Conservation (phyloP, 2,797 vertebrate genomes). For the Halcyon badia region DNA sequence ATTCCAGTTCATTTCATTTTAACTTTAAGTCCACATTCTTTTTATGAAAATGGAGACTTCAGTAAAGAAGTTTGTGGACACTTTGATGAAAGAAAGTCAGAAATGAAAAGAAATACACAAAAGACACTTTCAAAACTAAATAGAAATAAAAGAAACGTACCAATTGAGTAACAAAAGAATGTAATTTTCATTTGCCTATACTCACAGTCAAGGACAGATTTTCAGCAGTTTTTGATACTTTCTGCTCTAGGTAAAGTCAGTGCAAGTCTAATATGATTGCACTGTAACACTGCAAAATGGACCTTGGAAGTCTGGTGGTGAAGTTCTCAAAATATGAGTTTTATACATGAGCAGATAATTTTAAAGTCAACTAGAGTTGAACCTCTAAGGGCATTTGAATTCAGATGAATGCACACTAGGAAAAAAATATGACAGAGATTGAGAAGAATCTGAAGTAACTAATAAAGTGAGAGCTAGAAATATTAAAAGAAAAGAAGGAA, state of each 20-base stretch:
- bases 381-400: neutral
- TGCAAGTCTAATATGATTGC: neutral
- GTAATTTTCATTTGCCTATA: neutral
- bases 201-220: neutral
- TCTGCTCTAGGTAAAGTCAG: neutral
- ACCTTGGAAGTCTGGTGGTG: neutral
- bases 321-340: neutral
- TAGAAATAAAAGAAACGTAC: neutral
- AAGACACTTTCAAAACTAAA: neutral
- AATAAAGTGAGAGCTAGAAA: neutral
- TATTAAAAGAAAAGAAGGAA: neutral
- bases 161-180: neutral
- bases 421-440: neutral
- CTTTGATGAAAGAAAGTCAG: neutral
- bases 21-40: neutral
- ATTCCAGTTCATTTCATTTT: neutral
- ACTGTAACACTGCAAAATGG: neutral
- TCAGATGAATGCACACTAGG: neutral
- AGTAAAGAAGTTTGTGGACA: neutral
- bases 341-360: neutral
- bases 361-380: neutral
- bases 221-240: neutral
- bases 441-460: neutral
- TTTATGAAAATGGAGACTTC: neutral
- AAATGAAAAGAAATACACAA: neutral